Conservation (phyloP, 1,140 invertebrate genomes). For the Platyscapa corneri region DNA sequence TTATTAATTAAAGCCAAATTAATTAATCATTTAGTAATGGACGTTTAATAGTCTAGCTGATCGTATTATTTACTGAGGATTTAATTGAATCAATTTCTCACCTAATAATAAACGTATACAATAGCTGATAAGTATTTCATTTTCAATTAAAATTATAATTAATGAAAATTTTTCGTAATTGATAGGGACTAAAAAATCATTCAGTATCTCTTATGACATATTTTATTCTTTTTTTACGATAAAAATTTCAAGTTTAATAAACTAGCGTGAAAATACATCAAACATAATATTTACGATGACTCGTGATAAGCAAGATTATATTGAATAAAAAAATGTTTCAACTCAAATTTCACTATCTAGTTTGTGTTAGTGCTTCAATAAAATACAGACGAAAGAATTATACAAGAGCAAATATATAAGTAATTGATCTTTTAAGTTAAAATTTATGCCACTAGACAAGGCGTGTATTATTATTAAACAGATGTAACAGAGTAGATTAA, state of each 20-base stretch:
- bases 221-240: background rate
- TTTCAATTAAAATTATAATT: too few relatives aligned
- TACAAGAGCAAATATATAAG: background rate
- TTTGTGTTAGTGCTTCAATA: background rate
- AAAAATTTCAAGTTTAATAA: too few relatives aligned
- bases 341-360: too few relatives aligned
- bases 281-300: too few relatives aligned
- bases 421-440: background rate
- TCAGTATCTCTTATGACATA: background rate
- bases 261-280: too few relatives aligned
- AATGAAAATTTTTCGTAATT: too few relatives aligned
- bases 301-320: too few relatives aligned
- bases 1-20: background rate
- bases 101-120: background rate
- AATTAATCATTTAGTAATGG: background rate
- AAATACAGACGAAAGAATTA: background rate
- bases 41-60: background rate
- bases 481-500: background rate
- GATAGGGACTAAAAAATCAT: too few relatives aligned
- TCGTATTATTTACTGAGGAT: background rate
- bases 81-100: background rate
- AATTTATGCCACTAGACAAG: background rate
- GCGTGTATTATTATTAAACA: background rate
- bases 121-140: too few relatives aligned
- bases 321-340: too few relatives aligned